phyloP scores from a whole-genome alignment of 1,140 invertebrate genomes.

The Lepidostoma basale region DNA sequence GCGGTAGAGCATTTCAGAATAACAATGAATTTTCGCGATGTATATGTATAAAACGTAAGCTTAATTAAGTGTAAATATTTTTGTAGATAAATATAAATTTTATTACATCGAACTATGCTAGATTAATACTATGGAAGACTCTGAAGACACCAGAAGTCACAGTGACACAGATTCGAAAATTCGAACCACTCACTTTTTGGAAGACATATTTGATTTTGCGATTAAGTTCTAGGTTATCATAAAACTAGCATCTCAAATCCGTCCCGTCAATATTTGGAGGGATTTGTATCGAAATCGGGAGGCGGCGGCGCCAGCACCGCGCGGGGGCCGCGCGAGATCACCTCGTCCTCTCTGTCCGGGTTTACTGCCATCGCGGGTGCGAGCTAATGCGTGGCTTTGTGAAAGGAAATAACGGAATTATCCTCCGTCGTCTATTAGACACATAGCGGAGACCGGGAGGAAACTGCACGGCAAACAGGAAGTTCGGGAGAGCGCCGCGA shows the following conservation, averaged over 20 bases:
- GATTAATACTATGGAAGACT: conserved; percentile 48
- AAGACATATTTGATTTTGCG: conserved; percentile 56
- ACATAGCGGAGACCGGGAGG: conserved; percentile 42
- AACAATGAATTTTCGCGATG: neutral
- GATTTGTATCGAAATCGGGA: neutral
- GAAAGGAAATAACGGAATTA: conserved; percentile 21
- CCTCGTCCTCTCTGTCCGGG: too few species aligned
- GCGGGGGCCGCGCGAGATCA: neutral
- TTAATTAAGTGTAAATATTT: too few species aligned
- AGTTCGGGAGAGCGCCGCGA: conserved; percentile 54
- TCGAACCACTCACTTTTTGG: conserved; percentile 44
- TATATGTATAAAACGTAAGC: neutral
- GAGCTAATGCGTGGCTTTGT: neutral
- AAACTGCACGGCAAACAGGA: conserved; percentile 50
- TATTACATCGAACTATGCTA: neutral
- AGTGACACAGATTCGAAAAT: conserved; percentile 30
- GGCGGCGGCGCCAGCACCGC: neutral
- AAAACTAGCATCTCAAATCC: neutral
- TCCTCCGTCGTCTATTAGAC: conserved; percentile 39
- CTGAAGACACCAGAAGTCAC: conserved; percentile 38
- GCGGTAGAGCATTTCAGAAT: conserved; percentile 44
- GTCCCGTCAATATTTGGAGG: conserved; percentile 12
- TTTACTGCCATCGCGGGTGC: neutral
- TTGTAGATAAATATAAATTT: neutral
- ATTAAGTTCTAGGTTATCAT: conserved; percentile 25